phyloP scores from a whole-genome alignment of 1,140 invertebrate species.

The Psix sp. region DNA sequence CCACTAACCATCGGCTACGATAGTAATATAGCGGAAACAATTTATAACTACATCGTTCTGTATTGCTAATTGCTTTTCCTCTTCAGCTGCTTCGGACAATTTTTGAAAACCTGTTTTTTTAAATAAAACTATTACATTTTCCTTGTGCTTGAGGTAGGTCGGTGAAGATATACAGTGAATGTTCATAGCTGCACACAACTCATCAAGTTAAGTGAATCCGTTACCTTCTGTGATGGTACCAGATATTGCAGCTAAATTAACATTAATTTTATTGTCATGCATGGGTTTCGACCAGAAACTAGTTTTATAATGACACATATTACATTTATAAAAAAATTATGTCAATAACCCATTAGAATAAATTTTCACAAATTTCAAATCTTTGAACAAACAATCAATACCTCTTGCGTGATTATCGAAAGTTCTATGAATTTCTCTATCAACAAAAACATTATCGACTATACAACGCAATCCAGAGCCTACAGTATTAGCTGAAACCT shows the following conservation, averaged over 20 bases:
- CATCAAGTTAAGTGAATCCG: conserved; percentile 40
- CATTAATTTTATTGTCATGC: background rate
- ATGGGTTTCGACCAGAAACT: conserved; percentile 40
- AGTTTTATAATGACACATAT: conserved; percentile 23
- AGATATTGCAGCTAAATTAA: conserved; percentile 23
- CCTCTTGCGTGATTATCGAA: conserved; percentile 22
- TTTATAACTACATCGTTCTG: conserved; percentile 3
- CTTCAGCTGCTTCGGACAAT: conserved; percentile 17
- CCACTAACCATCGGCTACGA: conserved; percentile 47
- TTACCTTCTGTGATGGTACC: conserved; percentile 39
- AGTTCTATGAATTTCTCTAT: conserved; percentile 18
- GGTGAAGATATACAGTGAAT: conserved; percentile 20
- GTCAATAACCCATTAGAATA: conserved; percentile 9
- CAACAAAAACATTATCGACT: background rate
- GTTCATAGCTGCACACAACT: conserved; percentile 40
- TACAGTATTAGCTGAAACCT: too few relatives aligned
- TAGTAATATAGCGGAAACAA: conserved; percentile 31
- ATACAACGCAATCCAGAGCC: background rate
- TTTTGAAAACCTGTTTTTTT: background rate
- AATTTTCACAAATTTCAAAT: conserved; percentile 22
- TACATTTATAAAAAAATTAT: conserved; percentile 22
- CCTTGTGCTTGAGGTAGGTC: conserved; percentile 12
- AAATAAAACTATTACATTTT: conserved; percentile 17
- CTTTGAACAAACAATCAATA: conserved; percentile 29
- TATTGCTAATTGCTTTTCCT: conserved; percentile 24